Evolutionary conservation across 2,888 invertebrate genomes (phyloP), one percentile per base, ranked within the genome.

Genomic region (Aradus depressus): DNA sequence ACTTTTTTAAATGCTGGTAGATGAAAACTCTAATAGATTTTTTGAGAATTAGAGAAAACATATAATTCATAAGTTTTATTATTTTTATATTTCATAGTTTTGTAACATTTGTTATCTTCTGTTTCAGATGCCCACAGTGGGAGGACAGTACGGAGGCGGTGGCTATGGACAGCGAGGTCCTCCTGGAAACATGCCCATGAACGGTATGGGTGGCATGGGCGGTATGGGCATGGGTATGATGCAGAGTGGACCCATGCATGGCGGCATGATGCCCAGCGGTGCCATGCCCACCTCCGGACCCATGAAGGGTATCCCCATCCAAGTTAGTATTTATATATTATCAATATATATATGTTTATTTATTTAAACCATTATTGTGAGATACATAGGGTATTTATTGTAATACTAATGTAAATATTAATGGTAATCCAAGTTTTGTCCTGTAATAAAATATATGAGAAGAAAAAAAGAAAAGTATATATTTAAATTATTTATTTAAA

Each of bases 221-320:
- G 75, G 75, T 72, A 64, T 63, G 62, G 60, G 61, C 4, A 48
- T 43, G 54, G 52, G 47, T 19, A 53, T 54, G 54, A 54, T 54
- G 54, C 54, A 51, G 32, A 50, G 52, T 6, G 59, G 59, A 6
- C 60, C 61, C 25, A 60, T 62, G 60, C 62, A 63, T 52, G 58
- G 59, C 22, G 60, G 60, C 49, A 64, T 64, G 63, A 64, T 63
- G 60, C 60, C 61, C 28, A 59, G 60, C 2, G 59, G 59, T 79
- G 78, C 75, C 54, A 83, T 84, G 74, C 80, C 80, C 74, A 76
- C 59, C 1, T 60, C 61, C 8, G 63, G 61, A 51, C 62, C 60
- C 22, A 54, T 54, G 47, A 58, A 58, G 57, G 64, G 77, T 65
- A 81, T 83, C 80, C 78, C 76, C 53, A 83, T 84, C 74, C 81